Evolutionary conservation across 2,888 invertebrate genomes (phyloP), one percentile per base, ranked within the genome.

Genomic region (Chrysolina oricalcia): DNA sequence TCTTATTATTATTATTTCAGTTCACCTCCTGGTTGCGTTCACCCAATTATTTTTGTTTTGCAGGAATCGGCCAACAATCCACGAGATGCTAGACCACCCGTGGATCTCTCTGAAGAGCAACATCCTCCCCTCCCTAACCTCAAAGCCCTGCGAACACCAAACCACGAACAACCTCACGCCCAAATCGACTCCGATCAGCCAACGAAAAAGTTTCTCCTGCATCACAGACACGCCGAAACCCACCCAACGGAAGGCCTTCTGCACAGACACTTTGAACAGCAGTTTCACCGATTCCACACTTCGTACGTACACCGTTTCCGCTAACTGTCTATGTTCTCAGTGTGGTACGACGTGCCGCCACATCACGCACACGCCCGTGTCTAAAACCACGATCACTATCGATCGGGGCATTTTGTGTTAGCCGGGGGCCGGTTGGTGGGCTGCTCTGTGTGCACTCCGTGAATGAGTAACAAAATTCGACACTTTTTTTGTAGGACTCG

Each of bases 21-120:
- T 35, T 35, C 4, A 35, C 8, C 8, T 35, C 35, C 4, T 35
- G 8, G 8, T 35, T 35, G 8, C 35, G 8, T 35, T 35, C 8
- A 35, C 35, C 8, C 35, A 35, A 35, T 6, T 6, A 2, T 35
- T 72, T 53, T 75, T 75, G 80, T 78, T 70, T 91, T 92, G 13
- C 91, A 97, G 97, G 90, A 94, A 94, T 90, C 94, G 97, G 90
- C 93, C 97, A 90, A 94, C 94, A 88, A 96, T 96, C 86, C 92
- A 93, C 86, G 95, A 96, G 90, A 95, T 97, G 90, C 92, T 97
- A 87, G 93, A 95, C 88, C 97, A 98, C 90, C 93, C 94, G 86
- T 98, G 97, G 98, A 92, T 98, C 72, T 86, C 87, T 56, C 84
- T 85, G 13, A 88, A 87, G 80, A 80, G 84, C 68, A 86, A 85